Conservation (phyloP, 2,797 vertebrate genomes). For the Podarcis siculus region DNA sequence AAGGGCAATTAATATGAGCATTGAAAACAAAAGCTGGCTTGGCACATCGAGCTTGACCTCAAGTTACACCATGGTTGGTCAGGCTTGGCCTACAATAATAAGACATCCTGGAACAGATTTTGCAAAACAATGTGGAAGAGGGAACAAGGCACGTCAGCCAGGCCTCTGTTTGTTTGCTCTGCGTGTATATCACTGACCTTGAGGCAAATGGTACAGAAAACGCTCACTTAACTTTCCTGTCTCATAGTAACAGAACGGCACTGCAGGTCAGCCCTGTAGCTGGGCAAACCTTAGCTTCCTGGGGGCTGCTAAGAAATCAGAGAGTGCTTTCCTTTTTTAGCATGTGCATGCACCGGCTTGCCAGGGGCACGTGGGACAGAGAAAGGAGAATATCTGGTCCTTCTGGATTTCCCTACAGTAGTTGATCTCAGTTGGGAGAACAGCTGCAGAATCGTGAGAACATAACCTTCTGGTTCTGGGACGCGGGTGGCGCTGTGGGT, state of each 20-base stretch:
- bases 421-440: no score
- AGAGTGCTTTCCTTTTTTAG: background rate
- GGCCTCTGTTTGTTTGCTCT: background rate
- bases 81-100: slow-evolving; percentile 14
- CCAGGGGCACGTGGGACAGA: background rate
- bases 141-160: background rate
- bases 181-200: background rate
- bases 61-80: slow-evolving; percentile 30
- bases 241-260: background rate
- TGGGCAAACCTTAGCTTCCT: background rate
- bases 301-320: background rate
- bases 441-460: background rate
- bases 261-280: background rate
- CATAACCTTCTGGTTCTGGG: no score
- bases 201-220: background rate
- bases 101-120: background rate
- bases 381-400: background rate
- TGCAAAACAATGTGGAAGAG: slow-evolving; percentile 17
- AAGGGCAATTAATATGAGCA: slow-evolving; percentile 37
- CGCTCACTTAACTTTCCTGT: slow-evolving; percentile 10
- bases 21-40: slow-evolving; percentile 12
- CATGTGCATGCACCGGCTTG: background rate
- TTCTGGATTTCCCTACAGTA: background rate
- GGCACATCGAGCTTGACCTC: background rate
- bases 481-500: no score